phyloP scores from a whole-genome alignment of 2,113 vertebrate genomes.

The Aphyosemion australe region DNA sequence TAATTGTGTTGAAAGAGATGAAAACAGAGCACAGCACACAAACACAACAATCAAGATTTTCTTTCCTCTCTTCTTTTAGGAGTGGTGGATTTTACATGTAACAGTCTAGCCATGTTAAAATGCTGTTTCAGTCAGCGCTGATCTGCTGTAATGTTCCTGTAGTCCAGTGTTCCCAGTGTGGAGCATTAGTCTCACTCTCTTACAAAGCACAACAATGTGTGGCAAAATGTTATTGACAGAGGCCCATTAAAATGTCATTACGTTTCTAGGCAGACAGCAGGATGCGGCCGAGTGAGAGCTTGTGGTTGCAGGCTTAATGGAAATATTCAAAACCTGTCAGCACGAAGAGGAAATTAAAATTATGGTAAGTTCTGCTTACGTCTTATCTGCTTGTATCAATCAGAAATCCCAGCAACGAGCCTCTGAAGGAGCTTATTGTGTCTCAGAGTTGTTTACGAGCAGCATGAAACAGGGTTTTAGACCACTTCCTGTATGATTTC shows the following conservation, averaged over 20 bases:
- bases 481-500: background rate
- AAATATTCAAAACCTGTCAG: constrained; percentile 40
- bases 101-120: background rate
- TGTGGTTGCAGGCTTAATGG: constrained; percentile 45
- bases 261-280: constrained; percentile 15
- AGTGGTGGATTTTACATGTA: too few relatives aligned
- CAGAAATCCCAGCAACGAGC: background rate
- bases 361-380: background rate
- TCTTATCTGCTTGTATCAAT: constrained; percentile 13
- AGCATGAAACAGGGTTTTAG: background rate
- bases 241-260: constrained; percentile 61
- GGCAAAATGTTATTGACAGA: constrained; percentile 44
- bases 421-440: background rate
- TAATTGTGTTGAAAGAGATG: background rate
- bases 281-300: constrained; percentile 21
- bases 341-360: constrained; percentile 33
- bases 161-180: background rate
- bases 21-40: background rate
- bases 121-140: background rate
- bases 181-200: constrained; percentile 15
- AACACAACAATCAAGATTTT: background rate
- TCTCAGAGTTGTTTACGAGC: background rate
- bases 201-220: constrained; percentile 14
- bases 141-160: constrained; percentile 5
- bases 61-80: background rate